Evolutionary conservation across 2,113 vertebrate genomes (phyloP).

Genomic region (Alethe castanea): DNA sequence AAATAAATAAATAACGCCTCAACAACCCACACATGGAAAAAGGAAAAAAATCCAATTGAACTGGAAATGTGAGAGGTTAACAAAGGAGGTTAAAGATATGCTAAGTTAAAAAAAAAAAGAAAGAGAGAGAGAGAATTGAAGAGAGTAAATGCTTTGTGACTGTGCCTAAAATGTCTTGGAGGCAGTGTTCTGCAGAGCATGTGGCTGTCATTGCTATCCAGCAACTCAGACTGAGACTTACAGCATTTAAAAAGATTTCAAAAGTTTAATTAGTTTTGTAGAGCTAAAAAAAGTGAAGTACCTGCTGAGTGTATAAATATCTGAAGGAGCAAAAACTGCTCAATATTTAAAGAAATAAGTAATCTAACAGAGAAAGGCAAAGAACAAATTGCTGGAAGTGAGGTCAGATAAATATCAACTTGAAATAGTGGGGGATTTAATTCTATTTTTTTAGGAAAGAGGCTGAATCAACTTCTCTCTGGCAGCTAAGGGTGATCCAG

Average conservation of each 20-base stretch:
- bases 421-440: background rate
- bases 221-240: background rate
- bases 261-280: constrained; percentile 42
- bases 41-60: background rate
- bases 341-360: background rate
- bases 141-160: background rate
- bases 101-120: background rate
- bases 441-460: background rate
- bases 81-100: background rate
- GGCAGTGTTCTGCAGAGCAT: background rate
- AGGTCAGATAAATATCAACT: background rate
- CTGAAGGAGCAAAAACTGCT: background rate
- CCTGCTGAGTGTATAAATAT: background rate
- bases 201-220: background rate
- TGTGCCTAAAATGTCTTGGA: background rate
- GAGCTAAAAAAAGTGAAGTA: background rate
- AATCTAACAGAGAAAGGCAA: background rate
- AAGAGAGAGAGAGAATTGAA: background rate
- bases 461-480: background rate
- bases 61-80: background rate
- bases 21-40: background rate
- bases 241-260: background rate
- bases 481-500: background rate
- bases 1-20: background rate
- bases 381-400: background rate